Evolutionary conservation across 2,797 vertebrate species (phyloP).

Genomic region (Lutjanus campechanus): DNA sequence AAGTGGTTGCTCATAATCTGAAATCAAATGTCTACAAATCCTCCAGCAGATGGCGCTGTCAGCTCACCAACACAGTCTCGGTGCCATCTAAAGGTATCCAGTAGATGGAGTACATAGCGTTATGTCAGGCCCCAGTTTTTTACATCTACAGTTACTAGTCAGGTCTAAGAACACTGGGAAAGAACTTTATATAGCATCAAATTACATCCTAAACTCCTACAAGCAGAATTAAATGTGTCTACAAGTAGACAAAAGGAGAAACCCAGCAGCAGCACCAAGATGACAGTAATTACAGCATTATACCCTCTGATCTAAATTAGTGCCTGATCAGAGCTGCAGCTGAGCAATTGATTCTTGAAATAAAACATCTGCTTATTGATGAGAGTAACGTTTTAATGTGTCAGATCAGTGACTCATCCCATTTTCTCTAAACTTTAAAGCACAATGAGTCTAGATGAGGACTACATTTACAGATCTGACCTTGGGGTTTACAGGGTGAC

Average conservation of each 20-base stretch:
- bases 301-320: slow-evolving; percentile 40
- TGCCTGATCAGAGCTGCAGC: slow-evolving; percentile 23
- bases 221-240: slow-evolving; percentile 32
- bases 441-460: background rate
- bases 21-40: background rate
- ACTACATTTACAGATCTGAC: slow-evolving; percentile 42
- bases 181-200: slow-evolving; percentile 38
- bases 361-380: slow-evolving; percentile 21
- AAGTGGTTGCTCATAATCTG: background rate
- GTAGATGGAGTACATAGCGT: slow-evolving; percentile 40
- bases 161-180: slow-evolving; percentile 24
- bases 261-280: slow-evolving; percentile 15
- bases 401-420: background rate
- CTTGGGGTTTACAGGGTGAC: slow-evolving; percentile 44
- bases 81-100: slow-evolving; percentile 29
- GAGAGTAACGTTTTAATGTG: background rate
- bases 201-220: slow-evolving; percentile 44
- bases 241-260: slow-evolving; percentile 38
- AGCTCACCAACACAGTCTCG: background rate
- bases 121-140: background rate
- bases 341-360: slow-evolving; percentile 23
- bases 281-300: slow-evolving; percentile 55
- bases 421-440: slow-evolving; percentile 1
- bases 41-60: slow-evolving; percentile 67
- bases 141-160: slow-evolving; percentile 8